Conservation (phyloP, 2,113 vertebrate genomes). For the Pelmatolapia mariae region DNA sequence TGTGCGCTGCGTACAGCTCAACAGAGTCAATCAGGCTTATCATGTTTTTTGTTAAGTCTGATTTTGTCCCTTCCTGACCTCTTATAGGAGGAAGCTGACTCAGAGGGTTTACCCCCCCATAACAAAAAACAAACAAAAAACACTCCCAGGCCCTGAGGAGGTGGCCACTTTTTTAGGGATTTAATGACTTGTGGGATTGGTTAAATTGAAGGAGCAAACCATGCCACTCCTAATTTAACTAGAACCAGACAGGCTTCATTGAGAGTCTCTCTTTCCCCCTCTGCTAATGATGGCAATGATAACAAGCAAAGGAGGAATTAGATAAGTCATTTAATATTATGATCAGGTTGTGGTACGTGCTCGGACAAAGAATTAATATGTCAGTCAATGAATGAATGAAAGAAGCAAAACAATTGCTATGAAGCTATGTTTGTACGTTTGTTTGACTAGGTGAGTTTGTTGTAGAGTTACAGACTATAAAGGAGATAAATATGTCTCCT, state of each 20-base stretch:
- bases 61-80: not conserved
- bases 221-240: accelerated
- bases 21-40: not conserved
- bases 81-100: not conserved
- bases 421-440: not conserved
- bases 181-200: not conserved
- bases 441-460: not conserved
- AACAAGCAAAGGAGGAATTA: not conserved
- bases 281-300: not conserved
- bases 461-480: not conserved
- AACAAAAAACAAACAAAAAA: not conserved
- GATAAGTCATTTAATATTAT: not conserved
- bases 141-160: not conserved
- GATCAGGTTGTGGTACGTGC: not conserved
- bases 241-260: not conserved
- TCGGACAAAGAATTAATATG: not conserved
- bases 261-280: too few species aligned
- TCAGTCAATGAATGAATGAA: not conserved
- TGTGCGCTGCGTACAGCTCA: not conserved
- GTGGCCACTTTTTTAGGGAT: not conserved
- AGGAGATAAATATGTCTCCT: not conserved
- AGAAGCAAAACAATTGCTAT: not conserved
- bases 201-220: not conserved
- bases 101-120: not conserved
- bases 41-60: not conserved